phyloP scores from a whole-genome alignment of 2,113 vertebrate genomes.

The Lates calcarifer region DNA sequence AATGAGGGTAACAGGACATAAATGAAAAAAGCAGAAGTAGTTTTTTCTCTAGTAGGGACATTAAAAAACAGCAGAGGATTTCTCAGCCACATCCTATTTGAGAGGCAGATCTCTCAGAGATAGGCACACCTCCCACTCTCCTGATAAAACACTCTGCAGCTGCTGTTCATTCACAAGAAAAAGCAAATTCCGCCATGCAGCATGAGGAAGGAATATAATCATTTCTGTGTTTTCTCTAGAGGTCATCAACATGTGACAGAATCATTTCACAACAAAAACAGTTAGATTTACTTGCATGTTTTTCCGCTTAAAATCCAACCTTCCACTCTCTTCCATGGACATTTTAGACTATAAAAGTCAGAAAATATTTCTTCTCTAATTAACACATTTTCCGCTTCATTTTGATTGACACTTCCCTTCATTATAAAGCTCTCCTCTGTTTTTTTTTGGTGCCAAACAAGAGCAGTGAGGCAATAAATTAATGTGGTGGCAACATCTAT shows the following conservation, averaged over 20 bases:
- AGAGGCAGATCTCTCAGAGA: background rate
- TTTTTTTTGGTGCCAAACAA: background rate
- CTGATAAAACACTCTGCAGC: background rate
- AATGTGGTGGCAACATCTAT: constrained; percentile 5
- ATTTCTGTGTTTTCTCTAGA: background rate
- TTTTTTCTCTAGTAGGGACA: background rate
- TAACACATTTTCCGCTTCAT: background rate
- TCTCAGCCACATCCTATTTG: background rate
- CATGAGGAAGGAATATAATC: background rate
- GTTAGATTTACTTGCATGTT: fast-evolving
- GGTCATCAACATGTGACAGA: background rate
- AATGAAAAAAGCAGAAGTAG: background rate
- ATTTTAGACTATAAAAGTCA: background rate
- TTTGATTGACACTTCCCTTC: background rate
- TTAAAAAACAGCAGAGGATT: background rate
- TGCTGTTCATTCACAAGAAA: constrained; percentile 11
- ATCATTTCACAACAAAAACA: background rate
- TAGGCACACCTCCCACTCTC: background rate
- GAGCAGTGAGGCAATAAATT: background rate
- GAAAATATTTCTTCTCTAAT: background rate
- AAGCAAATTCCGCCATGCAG: background rate
- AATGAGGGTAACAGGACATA: background rate
- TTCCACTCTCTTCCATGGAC: background rate
- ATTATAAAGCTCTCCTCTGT: background rate
- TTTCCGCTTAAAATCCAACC: no score